These are phyloP conservation scores for Vireo altiloquus DNA, from an alignment of 2,113 vertebrate species.

Conservation along the genomic window DNA sequence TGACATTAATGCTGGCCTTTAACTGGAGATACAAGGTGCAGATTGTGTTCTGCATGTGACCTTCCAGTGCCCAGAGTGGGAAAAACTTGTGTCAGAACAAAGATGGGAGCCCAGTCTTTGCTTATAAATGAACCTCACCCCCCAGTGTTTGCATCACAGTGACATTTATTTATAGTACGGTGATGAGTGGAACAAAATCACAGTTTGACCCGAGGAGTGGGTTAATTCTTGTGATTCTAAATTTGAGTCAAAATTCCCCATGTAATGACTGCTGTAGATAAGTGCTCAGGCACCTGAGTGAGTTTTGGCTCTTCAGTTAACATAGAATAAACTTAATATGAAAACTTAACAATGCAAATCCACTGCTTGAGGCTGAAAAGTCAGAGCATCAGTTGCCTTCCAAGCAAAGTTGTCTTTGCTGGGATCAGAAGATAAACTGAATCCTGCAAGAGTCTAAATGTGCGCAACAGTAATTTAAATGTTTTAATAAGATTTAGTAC, in stretches of 20 bases:
- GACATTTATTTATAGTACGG: background rate
- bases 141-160: background rate
- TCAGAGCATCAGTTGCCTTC: background rate
- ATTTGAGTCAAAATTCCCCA: background rate
- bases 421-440: background rate
- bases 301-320: background rate
- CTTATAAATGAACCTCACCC: background rate
- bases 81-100: background rate
- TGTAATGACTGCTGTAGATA: background rate
- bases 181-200: background rate
- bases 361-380: background rate
- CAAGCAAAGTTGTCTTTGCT: background rate
- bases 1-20: background rate
- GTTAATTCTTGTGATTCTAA: background rate
- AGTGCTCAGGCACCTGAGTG: background rate
- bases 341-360: background rate
- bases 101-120: background rate
- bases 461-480: background rate
- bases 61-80: background rate
- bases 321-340: fast-evolving
- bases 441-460: background rate
- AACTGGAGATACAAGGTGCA: background rate
- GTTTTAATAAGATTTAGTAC: background rate
- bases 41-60: background rate
- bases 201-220: background rate